Percentiles rank a stretch among this genome's conserved stretches.
Conservation (phyloP, 2,797 vertebrate genomes). For the Tolypeutes matacus region DNA sequence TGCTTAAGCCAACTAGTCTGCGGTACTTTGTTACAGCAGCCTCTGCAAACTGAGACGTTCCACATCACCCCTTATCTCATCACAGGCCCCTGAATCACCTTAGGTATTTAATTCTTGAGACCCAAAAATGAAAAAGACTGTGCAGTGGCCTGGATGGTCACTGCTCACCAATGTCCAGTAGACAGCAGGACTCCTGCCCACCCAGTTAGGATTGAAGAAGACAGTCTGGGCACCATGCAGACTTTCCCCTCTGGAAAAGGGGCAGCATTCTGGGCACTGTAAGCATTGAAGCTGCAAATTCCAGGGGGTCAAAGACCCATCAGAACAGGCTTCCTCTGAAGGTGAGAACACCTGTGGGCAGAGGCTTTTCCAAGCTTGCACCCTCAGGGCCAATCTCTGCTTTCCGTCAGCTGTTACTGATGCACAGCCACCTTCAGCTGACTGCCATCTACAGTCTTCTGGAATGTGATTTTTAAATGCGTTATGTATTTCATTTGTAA, state of each 20-base stretch:
- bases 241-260: not conserved
- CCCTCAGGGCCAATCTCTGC: not conserved
- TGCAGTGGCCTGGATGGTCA: not conserved
- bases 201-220: not conserved
- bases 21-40: too few species aligned
- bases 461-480: slow-evolving; percentile 70
- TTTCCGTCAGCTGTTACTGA: not conserved
- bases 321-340: not conserved
- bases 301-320: not conserved
- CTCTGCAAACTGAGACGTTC: too few species aligned
- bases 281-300: not conserved
- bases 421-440: not conserved
- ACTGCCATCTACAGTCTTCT: slow-evolving; percentile 48
- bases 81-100: not conserved
- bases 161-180: not conserved
- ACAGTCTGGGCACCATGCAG: not conserved
- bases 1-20: too few species aligned
- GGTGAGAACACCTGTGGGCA: not conserved
- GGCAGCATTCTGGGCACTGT: not conserved
- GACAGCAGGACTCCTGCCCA: not conserved
- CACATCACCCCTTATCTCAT: not conserved
- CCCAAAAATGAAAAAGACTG: not conserved
- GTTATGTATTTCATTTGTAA: slow-evolving; percentile 74
- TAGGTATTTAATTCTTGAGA: not conserved
- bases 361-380: not conserved